These are phyloP conservation scores for Steromphala cineraria DNA, from an alignment of 2,888 invertebrate genomes.

Conservation along the genomic window DNA sequence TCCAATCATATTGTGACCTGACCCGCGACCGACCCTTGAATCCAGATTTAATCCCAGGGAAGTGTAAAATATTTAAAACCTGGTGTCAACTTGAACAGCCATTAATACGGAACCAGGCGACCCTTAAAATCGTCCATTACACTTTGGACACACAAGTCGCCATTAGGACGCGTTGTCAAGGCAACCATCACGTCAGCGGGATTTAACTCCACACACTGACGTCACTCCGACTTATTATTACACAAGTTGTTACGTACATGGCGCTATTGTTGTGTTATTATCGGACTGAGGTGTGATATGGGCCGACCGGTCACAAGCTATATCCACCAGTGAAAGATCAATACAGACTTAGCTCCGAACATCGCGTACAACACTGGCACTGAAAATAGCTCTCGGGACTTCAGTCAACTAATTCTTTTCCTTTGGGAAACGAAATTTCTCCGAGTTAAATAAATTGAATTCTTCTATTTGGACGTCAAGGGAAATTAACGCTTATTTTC, in stretches of 20 bases:
- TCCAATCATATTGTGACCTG: neutral
- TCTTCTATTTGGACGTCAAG: neutral
- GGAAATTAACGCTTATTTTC: neutral
- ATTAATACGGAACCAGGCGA: too few relatives aligned
- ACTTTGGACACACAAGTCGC: neutral
- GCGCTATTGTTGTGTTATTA: neutral
- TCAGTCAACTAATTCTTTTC: neutral
- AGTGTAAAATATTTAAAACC: too few relatives aligned
- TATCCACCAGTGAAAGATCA: neutral
- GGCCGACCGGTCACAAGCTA: neutral
- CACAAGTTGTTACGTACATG: neutral
- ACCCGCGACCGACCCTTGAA: neutral
- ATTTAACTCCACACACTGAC: neutral
- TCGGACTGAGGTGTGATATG: neutral
- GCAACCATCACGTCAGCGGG: neutral
- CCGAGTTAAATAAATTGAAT: slow-evolving; percentile 9
- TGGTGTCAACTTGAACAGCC: too few relatives aligned
- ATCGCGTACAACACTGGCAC: neutral
- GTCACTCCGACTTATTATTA: neutral
- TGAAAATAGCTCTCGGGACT: neutral
- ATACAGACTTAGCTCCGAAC: neutral
- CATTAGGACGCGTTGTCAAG: slow-evolving; percentile 6
- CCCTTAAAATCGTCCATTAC: too few relatives aligned
- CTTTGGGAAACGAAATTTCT: neutral
- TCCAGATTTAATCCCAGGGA: too few relatives aligned